phyloP scores from a whole-genome alignment of 2,888 invertebrate species.

The Aphelenchoides bicaudatus region DNA sequence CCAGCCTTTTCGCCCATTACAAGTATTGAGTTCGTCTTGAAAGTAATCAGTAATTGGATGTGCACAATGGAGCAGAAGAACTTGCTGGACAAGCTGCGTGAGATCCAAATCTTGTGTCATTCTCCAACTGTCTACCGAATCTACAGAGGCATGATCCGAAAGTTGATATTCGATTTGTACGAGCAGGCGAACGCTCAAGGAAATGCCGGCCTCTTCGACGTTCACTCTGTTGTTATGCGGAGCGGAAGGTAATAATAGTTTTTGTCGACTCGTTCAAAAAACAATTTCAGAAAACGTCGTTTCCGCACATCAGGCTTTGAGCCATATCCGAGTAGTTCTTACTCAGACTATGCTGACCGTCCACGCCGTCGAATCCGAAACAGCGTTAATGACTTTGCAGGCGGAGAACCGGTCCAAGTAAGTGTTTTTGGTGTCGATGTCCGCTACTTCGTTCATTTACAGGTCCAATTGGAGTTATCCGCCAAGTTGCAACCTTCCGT shows the following conservation, averaged over 20 bases:
- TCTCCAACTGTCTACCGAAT: conserved; percentile 12
- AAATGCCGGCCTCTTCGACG: conserved; percentile 9
- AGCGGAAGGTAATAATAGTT: background rate
- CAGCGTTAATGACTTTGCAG: background rate
- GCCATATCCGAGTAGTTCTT: background rate
- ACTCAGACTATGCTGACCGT: background rate
- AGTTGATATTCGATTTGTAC: conserved; percentile 10
- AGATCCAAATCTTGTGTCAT: conserved; percentile 18
- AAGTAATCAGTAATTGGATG: conserved; percentile 21
- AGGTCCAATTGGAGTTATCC: conserved; percentile 29
- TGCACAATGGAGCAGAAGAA: conserved; percentile 15
- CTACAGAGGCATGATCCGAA: conserved; percentile 15
- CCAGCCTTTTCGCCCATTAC: conserved; percentile 13
- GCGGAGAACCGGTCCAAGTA: no score
- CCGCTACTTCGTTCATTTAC: background rate
- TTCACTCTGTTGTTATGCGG: conserved; percentile 2
- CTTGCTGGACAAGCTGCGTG: background rate
- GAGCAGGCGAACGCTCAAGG: background rate
- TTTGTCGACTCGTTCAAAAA: background rate
- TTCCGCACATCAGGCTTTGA: background rate
- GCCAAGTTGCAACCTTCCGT: conserved; percentile 34
- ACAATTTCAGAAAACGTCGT: conserved; percentile 3
- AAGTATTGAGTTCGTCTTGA: conserved; percentile 17
- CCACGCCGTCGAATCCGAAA: background rate
- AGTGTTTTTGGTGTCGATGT: background rate